Evolutionary conservation across 2,113 vertebrate genomes (phyloP).

Genomic region (Gnathonemus echidnorhynchus): DNA sequence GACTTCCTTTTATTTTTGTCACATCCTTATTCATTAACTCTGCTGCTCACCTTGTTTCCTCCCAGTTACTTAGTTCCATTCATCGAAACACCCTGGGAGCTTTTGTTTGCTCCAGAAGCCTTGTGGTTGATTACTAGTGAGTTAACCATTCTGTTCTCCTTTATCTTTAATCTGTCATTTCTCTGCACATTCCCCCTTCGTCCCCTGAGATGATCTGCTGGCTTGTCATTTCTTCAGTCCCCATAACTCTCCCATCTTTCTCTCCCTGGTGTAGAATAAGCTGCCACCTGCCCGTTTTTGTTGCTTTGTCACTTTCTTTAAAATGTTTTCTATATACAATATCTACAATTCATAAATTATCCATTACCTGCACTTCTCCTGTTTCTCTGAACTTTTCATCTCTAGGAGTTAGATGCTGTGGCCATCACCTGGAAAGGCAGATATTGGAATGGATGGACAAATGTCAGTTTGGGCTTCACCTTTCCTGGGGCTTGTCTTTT

Average conservation of each 20-base stretch:
- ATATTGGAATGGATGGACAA: background rate
- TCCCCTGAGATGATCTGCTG: background rate
- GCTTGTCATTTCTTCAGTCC: background rate
- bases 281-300: background rate
- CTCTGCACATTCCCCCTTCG: background rate
- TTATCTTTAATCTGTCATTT: background rate
- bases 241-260: background rate
- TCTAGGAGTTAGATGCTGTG: background rate
- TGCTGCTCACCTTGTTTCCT: background rate
- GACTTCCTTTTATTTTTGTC: background rate
- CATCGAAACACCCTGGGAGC: background rate
- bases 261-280: background rate
- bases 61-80: background rate
- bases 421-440: background rate
- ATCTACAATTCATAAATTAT: background rate
- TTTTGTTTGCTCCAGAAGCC: background rate
- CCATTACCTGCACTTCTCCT: background rate
- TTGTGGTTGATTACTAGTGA: background rate
- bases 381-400: background rate
- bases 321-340: background rate
- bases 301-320: background rate
- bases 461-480: background rate
- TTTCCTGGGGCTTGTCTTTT: background rate
- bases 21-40: background rate
- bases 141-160: background rate